Evolutionary conservation across 2,113 vertebrate genomes (phyloP).

Genomic region (Tringa solitaria): DNA sequence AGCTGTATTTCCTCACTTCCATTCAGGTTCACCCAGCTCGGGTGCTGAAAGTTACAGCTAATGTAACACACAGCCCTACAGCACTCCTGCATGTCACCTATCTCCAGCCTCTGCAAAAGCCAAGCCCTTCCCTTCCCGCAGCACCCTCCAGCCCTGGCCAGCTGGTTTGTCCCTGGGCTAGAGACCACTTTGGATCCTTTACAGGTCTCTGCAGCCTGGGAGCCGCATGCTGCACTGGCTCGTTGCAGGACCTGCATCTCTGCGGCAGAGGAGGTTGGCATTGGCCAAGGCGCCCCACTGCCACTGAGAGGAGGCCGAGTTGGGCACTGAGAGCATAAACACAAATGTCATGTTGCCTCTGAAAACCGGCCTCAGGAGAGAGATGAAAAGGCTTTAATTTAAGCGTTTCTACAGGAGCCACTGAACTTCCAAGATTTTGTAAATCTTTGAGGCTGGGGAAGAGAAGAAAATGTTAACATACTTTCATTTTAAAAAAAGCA

Average conservation of each 20-base stretch:
- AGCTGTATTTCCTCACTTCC: neutral
- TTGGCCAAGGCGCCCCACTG: neutral
- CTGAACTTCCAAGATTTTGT: neutral
- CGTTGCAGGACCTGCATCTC: neutral
- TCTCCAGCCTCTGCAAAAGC: neutral
- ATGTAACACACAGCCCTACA: no score
- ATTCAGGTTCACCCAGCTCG: neutral
- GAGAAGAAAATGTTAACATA: neutral
- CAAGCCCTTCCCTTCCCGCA: neutral
- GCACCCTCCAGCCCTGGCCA: neutral
- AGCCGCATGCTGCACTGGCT: no score
- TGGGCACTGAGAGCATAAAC: rapidly evolving
- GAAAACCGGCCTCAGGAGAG: neutral
- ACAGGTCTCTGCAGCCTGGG: neutral
- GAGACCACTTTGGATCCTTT: no score
- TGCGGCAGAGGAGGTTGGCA: neutral
- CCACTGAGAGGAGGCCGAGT: neutral
- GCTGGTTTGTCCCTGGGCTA: neutral
- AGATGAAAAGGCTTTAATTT: neutral
- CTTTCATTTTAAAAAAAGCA: neutral
- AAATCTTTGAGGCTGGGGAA: neutral
- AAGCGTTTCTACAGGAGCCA: neutral
- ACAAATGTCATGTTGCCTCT: neutral
- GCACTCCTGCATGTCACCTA: no score
- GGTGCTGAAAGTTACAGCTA: neutral